These are phyloP conservation scores for Orthosia gothica DNA, from an alignment of 2,888 invertebrate genomes.

Conservation along the genomic window DNA sequence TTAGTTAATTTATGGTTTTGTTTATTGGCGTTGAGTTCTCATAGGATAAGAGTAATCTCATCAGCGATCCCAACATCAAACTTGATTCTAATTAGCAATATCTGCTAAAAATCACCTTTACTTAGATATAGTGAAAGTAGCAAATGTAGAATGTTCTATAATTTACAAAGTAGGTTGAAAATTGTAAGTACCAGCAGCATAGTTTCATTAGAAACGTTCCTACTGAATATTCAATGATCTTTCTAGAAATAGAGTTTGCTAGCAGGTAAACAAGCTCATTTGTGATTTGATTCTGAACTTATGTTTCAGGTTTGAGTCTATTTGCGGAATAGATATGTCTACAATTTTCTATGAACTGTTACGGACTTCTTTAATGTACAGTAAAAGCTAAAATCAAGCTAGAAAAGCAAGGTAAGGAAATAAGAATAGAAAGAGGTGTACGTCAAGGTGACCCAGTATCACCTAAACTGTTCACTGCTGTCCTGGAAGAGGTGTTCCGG, in stretches of 20 bases:
- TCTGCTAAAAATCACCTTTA: not conserved
- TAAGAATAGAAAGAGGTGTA: no score
- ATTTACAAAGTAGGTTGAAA: not conserved
- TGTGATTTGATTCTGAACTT: not conserved
- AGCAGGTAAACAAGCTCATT: not conserved
- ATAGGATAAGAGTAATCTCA: not conserved
- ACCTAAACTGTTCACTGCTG: no score
- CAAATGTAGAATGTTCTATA: no score
- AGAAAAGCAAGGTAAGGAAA: no score
- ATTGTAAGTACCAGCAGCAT: not conserved
- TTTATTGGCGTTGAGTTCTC: no score
- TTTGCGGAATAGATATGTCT: no score
- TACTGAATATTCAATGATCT: conserved; percentile 24
- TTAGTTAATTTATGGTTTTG: no score
- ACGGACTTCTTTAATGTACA: no score
- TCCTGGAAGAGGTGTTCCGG: no score
- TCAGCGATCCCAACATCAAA: not conserved
- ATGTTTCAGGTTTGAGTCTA: not conserved
- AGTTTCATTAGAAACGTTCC: not conserved
- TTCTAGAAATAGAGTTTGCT: not conserved
- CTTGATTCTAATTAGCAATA: not conserved
- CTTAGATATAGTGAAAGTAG: not conserved
- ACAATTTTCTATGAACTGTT: no score
- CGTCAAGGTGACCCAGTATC: no score
- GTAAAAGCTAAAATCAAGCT: no score